Base-by-base conservation (phyloP, 2,888 invertebrate genomes). In the Minunthozetes semirufus region DNA sequence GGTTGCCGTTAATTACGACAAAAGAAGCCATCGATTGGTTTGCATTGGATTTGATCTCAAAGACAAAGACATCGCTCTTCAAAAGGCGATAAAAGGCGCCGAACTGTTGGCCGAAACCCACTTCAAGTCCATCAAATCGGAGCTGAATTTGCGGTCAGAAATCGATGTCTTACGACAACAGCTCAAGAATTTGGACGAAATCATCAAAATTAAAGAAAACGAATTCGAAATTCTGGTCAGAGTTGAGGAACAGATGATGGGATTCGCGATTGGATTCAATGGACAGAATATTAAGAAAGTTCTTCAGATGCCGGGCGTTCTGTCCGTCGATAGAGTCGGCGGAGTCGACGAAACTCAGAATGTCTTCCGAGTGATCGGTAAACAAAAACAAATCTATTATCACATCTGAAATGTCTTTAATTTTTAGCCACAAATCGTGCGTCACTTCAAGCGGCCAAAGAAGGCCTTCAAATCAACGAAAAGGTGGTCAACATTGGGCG, bases 241-340 rank as follows among this genome's bases (percentile, higher is more conserved):
- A 80, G 96, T 98, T 75, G 89, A 93, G 81, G 93, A 93, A 83
- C 95, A 96, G 84, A 87, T 99, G 80, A 98, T 99, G 96, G 98
- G 98, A 76, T 87, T 98, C 81, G 97, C 98, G 56, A 99, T 98
- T 83, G 98, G 98, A 79, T 92, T 95, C 79, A 95, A 96, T 84
- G 97, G 97, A 80, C 90, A 90, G 80, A 97, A 97, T 85, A 97
- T 97, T 80, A 94, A 94, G 84, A 91, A 90, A 83, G 97, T 97
- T 78, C 88, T 96, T 81, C 92, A 93, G 85, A 89, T 96, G 78
- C 88, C 90, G 77, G 97, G 97, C 79, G 92, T 98, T 25, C 9
- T 46, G 13, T 46, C 70, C 38, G 25, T 70, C 46, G 48, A 70
- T 48, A 13, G 19, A 1, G 22, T 42, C 9, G 5, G 9, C 8